phyloP scores from a whole-genome alignment of 2,797 vertebrate species.

The Manis javanica region DNA sequence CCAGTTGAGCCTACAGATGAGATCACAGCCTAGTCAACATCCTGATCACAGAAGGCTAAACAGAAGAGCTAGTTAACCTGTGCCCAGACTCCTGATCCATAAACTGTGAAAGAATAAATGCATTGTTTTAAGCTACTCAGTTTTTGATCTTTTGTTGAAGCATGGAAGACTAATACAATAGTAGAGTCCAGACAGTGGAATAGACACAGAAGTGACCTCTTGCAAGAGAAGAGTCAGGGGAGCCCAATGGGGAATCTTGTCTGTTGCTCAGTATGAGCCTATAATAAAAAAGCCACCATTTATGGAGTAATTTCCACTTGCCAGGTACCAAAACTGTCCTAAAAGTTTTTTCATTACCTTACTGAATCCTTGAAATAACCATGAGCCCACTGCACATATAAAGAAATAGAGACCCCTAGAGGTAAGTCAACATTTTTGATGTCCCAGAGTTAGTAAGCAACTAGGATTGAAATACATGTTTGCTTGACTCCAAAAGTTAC shows the following conservation, averaged over 20 bases:
- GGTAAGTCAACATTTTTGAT: background rate
- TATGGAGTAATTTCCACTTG: background rate
- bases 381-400: background rate
- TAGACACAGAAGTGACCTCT: background rate
- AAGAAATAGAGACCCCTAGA: background rate
- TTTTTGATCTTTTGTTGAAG: background rate
- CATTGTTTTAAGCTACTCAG: background rate
- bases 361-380: background rate
- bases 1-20: background rate
- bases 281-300: background rate
- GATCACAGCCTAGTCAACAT: background rate
- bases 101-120: background rate
- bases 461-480: background rate
- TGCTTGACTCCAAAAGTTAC: background rate
- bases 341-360: background rate
- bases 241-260: background rate
- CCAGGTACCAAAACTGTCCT: background rate
- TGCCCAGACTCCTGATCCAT: background rate
- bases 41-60: background rate
- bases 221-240: background rate
- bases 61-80: background rate
- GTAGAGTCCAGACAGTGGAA: background rate
- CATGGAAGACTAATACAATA: background rate
- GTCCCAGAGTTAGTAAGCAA: background rate
- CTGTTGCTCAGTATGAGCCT: background rate